Base-by-base conservation (phyloP, 2,797 vertebrate genomes). In the Myiothlypis coronata region DNA sequence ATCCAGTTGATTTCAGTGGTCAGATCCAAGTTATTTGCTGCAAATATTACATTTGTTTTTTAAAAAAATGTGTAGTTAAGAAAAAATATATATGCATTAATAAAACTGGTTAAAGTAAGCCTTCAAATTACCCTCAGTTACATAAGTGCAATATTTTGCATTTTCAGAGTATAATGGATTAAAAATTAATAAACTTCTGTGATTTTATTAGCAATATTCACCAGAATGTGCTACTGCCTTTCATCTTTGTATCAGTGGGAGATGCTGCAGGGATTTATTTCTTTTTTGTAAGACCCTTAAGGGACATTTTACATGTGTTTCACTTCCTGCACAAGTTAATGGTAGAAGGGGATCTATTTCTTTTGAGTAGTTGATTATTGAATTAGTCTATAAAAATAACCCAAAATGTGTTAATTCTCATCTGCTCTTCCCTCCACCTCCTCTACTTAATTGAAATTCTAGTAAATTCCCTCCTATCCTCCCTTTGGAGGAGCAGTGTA, bases 131-230 rank as follows among this genome's bases (percentile, higher is more conserved):
- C 53, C 17, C 35, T 71, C 76, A 30, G 37, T 91, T 89, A 78
- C 4, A 3, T 53, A 67, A 83, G 32, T 49, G 17, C 8, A 61
- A 3, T 49, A 55, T 63, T 93, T 90, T 75, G 18, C 57, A 49
- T 89, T 94, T 96, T 82, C 12, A 43, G 49, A 70, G 13, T 59
- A 59, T 22, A 67, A 43, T 37, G 27, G 56, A 93, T 96, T 96
- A 93, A 88, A 94, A 85, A 56, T 85, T 90, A 88, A 61, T 94
- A 78, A 35, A 64, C 28, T 16, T 60, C 8, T 47, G 6, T 87
- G 24, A 41, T 27, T 75, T 89, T 88, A 61, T 70, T 96, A 74
- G 63, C 74, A 80, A 41, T 91, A 76, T 76, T 93, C 81, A 81
- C 65, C 16, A 74, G 57, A 37, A 71, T 69, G 76, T 12, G 5